Percentiles rank a stretch among this genome's conserved stretches.
phyloP scores from a whole-genome alignment of 2,888 invertebrate genomes.

The Diloba caeruleocephala region DNA sequence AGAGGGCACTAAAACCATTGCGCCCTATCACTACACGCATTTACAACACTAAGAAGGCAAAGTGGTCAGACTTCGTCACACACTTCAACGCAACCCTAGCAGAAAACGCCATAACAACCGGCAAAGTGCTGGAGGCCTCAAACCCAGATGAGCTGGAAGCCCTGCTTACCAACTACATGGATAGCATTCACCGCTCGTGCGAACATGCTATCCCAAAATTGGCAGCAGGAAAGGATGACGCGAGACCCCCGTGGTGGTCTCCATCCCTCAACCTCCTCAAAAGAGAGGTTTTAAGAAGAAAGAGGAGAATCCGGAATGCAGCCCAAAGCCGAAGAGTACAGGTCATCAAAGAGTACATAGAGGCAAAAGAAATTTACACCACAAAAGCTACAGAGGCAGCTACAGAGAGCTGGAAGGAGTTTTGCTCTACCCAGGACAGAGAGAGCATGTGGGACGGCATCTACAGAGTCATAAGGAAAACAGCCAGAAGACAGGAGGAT shows the following conservation, averaged over 20 bases:
- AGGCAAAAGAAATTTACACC: slow-evolving; percentile 19
- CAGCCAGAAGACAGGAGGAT: slow-evolving; percentile 15
- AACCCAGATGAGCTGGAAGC: neutral
- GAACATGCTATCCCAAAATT: neutral
- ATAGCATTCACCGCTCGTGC: neutral
- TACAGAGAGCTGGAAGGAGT: slow-evolving; percentile 44
- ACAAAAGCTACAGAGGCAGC: slow-evolving; percentile 19
- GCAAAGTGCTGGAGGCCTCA: neutral
- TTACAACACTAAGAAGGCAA: slow-evolving; percentile 18
- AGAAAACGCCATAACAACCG: slow-evolving; percentile 1
- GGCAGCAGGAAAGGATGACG: neutral
- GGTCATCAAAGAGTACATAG: slow-evolving; percentile 34
- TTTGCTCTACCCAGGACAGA: slow-evolving; percentile 42
- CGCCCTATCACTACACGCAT: slow-evolving; percentile 6
- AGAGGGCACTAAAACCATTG: neutral
- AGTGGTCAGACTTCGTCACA: slow-evolving; percentile 6
- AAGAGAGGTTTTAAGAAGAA: neutral
- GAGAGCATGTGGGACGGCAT: slow-evolving; percentile 45
- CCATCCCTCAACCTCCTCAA: slow-evolving; percentile 4
- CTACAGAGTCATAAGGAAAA: slow-evolving; percentile 35
- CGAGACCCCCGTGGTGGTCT: slow-evolving; percentile 12
- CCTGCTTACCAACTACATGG: neutral
- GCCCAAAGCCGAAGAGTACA: slow-evolving; percentile 7
- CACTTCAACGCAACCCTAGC: neutral
- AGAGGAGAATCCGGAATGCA: slow-evolving; percentile 16